Evolutionary conservation across 1,140 invertebrate species (phyloP), one percentile per base, ranked within the genome.

Genomic region (Vollenhovia emeryi): DNA sequence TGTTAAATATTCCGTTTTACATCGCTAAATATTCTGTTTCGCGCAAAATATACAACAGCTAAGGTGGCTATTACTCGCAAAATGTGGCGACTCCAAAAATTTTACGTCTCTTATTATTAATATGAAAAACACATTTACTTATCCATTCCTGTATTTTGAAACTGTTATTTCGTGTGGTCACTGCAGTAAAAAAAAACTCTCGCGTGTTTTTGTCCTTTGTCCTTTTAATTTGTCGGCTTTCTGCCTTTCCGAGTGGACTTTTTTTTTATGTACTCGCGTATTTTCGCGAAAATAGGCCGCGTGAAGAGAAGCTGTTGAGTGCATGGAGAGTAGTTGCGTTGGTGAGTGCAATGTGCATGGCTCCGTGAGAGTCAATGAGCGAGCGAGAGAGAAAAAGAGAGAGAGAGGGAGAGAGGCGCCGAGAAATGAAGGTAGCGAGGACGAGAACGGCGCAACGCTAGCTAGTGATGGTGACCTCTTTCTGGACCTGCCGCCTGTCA

Each of bases 231-330:
- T 21, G 27, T 43, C 45, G n/a, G 48, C 55, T 43, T 69, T 78
- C 73, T 66, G 82, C 85, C 85, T 60, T 59, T 24, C 50, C 66
- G 75, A 30, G 76, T 69, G 64, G 66, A 76, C 45, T 78, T 66
- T 85, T 87, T n/a, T 87, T 89, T 48, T 76, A 55, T 73, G 6
- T 68, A 66, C 48, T 84, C 87, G 75, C 75, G 71, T 79, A 88
- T 88, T 88, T 91, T 88, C 84, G 60, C 40, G 74, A 89, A 92
- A 92, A 92, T 92, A 92, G 91, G 91, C 88, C 91, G 89, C 89
- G 84, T 59, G 71, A 21, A 85, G 85, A 87, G 88, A 62, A 84
- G 59, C 33, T 48, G 69, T 8, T 11, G 59, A 48, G 84, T 21
- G 69, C 24, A 43, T 24, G n/a, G 30, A 75, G 57, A 62, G 73